Conservation (phyloP, 2,888 invertebrate genomes). For the Brachyopa scutellaris region DNA sequence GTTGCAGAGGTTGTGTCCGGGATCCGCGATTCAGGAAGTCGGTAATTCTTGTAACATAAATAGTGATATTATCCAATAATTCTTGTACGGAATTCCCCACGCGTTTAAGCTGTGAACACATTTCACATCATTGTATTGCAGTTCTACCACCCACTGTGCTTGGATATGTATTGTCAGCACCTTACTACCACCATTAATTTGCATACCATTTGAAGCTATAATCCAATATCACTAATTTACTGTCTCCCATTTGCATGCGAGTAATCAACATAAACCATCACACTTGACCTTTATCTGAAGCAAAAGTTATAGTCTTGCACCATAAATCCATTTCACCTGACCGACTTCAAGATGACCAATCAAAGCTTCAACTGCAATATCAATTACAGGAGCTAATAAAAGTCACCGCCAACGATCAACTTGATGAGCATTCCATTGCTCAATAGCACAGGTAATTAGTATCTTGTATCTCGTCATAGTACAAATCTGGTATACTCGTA, state of each 20-base stretch:
- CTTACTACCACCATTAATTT: too few species aligned
- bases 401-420: conserved; percentile 39
- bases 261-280: conserved; percentile 41
- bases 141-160: too few species aligned
- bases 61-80: too few species aligned
- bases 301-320: conserved; percentile 10
- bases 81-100: too few species aligned
- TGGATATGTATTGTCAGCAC: too few species aligned
- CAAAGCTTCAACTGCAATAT: not conserved
- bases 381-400: conserved; percentile 39
- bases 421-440: conserved; percentile 48
- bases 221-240: too few species aligned
- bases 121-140: too few species aligned
- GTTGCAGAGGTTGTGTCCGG: too few species aligned
- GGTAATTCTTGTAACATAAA: too few species aligned
- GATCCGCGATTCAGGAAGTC: too few species aligned
- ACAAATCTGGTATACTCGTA: conserved; percentile 2
- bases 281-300: conserved; percentile 61
- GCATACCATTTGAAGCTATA: too few species aligned
- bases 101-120: too few species aligned
- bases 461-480: not conserved
- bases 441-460: conserved; percentile 63
- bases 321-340: conserved; percentile 49
- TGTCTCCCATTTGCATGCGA: conserved; percentile 32
- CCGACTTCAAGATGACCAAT: conserved; percentile 16